These are phyloP conservation scores for Microplitis demolitor DNA, from an alignment of 1,140 invertebrate genomes.

Conservation along the genomic window DNA sequence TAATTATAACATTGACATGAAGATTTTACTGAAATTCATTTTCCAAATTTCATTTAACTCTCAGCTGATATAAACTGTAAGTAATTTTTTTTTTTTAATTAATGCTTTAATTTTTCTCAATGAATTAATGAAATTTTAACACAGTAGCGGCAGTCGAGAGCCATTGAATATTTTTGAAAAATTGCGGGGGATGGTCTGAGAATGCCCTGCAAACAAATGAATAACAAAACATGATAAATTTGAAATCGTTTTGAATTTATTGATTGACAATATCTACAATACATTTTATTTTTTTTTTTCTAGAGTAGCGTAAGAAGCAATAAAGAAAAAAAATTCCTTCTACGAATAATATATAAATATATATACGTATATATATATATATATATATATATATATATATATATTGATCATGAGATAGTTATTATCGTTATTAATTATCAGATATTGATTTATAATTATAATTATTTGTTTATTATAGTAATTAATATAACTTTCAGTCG, in stretches of 20 bases:
- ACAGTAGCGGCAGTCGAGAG: too few species aligned
- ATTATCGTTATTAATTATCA: constrained; percentile 40
- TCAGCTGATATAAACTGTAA: too few species aligned
- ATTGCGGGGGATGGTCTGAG: too few species aligned
- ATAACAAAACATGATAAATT: neutral
- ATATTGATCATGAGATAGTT: constrained; percentile 43
- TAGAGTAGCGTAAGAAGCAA: constrained; percentile 55
- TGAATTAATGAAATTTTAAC: too few species aligned
- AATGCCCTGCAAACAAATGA: too few species aligned
- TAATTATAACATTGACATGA: too few species aligned
- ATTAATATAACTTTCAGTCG: constrained; percentile 51
- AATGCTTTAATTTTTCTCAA: too few species aligned
- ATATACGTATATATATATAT: constrained; percentile 3
- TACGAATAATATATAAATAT: constrained; percentile 50
- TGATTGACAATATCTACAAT: constrained; percentile 55
- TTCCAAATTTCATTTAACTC: too few species aligned
- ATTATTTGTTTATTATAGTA: neutral
- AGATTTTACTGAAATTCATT: too few species aligned
- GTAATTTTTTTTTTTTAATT: too few species aligned
- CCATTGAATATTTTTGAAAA: too few species aligned
- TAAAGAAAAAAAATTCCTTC: constrained; percentile 53
- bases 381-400: constrained; percentile 37
- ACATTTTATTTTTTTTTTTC: constrained; percentile 37
- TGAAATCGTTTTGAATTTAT: constrained; percentile 53
- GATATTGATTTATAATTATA: neutral